These are phyloP conservation scores for Hozukius guyotensis DNA, from an alignment of 2,797 vertebrate genomes.

Conservation along the genomic window DNA sequence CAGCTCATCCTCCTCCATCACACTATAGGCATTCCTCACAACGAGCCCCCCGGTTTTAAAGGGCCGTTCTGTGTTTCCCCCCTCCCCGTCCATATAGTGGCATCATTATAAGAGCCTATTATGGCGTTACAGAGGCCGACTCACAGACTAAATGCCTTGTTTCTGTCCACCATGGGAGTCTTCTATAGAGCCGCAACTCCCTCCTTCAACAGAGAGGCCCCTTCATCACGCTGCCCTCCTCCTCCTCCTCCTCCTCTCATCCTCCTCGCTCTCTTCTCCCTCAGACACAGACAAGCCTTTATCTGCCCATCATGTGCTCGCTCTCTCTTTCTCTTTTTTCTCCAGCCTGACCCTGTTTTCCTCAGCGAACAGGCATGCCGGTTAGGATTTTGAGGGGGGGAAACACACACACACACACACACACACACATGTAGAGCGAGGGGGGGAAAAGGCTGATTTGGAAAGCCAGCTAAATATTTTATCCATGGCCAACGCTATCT, in stretches of 20 bases:
- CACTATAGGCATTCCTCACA: conserved; percentile 31
- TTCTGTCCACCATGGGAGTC: conserved; percentile 63
- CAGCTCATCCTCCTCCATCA: conserved; percentile 6
- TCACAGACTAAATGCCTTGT: conserved; percentile 73
- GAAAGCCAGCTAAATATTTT: conserved; percentile 63
- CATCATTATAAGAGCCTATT: conserved; percentile 71
- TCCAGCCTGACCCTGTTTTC: conserved; percentile 70
- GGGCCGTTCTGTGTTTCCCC: conserved; percentile 34
- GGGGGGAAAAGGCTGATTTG: conserved; percentile 58
- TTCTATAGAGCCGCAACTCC: conserved; percentile 65
- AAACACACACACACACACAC: background rate
- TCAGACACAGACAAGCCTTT: conserved; percentile 78
- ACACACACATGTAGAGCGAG: conserved; percentile 10
- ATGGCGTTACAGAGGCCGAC: conserved; percentile 53
- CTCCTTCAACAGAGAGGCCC: conserved; percentile 72
- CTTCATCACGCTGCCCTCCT: conserved; percentile 70
- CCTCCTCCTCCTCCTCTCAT: conserved; percentile 56
- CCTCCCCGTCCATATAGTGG: conserved; percentile 47
- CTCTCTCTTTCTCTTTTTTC: conserved; percentile 50
- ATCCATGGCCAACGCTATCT: conserved; percentile 52
- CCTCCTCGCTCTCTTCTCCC: conserved; percentile 61
- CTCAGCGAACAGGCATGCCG: conserved; percentile 50
- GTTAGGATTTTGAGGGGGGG: conserved; percentile 46
- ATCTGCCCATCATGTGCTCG: conserved; percentile 78
- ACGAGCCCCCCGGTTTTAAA: conserved; percentile 44